Conservation (phyloP, 2,888 invertebrate genomes). For the Carpatolechia fugitivella region DNA sequence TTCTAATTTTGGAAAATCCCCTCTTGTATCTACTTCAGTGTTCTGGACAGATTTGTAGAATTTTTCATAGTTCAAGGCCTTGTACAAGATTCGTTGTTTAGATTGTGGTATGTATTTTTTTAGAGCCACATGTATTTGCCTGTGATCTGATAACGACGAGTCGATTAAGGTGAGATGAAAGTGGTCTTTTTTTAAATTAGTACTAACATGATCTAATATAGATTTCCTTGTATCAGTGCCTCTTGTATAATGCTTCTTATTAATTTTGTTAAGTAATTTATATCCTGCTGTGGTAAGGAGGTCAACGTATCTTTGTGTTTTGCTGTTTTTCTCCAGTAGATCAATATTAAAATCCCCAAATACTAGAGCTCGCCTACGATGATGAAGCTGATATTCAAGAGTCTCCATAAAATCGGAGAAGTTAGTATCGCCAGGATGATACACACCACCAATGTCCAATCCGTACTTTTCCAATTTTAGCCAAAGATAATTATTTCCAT, state of each 20-base stretch:
- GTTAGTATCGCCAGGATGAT: constrained; percentile 25
- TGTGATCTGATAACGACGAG: constrained; percentile 23
- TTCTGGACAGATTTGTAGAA: constrained; percentile 14
- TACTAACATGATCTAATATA: constrained; percentile 23
- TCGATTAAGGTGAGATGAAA: constrained; percentile 18
- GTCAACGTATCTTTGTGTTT: constrained; percentile 4
- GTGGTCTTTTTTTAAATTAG: constrained; percentile 19
- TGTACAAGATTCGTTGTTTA: constrained; percentile 12
- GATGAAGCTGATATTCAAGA: constrained; percentile 20
- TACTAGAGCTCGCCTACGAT: constrained; percentile 21
- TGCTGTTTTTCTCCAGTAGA: constrained; percentile 17
- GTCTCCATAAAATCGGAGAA: constrained; percentile 18
- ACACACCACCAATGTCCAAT: constrained; percentile 25
- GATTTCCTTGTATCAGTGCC: constrained; percentile 19
- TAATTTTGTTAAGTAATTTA: constrained; percentile 21
- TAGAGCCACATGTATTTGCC: constrained; percentile 20
- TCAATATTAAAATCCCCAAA: constrained; percentile 28
- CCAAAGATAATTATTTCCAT: constrained; percentile 30
- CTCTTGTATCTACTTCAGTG: not conserved
- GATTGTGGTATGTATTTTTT: constrained; percentile 20
- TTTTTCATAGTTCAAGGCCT: constrained; percentile 20
- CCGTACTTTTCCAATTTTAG: constrained; percentile 21
- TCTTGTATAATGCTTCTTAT: constrained; percentile 21
- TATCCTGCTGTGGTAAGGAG: constrained; percentile 17
- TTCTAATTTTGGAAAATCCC: constrained; percentile 7